Evolutionary conservation across 2,797 vertebrate species (phyloP).

Genomic region (Dallia pectoralis): DNA sequence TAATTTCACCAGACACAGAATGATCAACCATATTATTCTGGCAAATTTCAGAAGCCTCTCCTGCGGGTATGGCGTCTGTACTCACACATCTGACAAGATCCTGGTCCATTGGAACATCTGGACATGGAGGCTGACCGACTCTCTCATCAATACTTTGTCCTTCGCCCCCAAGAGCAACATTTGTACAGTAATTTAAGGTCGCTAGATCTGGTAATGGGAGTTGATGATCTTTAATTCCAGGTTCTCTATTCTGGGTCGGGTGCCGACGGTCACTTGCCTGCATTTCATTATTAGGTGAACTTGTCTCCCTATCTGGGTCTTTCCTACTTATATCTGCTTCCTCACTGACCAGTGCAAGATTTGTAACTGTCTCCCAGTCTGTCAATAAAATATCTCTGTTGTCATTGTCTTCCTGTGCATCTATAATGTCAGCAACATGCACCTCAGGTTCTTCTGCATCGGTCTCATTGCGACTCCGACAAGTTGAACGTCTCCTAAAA

Average conservation of each 20-base stretch:
- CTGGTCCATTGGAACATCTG: neutral
- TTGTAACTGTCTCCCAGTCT: neutral
- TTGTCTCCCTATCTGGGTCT: neutral
- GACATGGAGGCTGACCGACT: neutral
- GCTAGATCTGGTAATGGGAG: neutral
- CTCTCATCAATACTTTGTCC: conserved; percentile 9
- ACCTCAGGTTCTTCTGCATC: neutral
- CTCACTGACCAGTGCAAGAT: neutral
- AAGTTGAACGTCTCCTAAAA: neutral
- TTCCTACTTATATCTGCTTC: neutral
- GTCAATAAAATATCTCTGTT: conserved; percentile 1
- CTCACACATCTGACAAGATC: neutral
- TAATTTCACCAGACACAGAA: neutral
- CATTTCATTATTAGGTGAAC: neutral
- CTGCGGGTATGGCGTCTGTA: neutral
- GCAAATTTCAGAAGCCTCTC: neutral
- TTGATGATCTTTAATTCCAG: neutral
- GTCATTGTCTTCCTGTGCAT: neutral
- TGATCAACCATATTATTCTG: neutral
- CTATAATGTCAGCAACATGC: neutral
- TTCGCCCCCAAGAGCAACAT: neutral
- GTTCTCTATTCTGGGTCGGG: neutral
- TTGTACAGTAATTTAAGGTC: neutral
- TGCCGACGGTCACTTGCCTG: neutral
- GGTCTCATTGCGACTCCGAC: neutral